Evolutionary conservation across 1,140 invertebrate genomes (phyloP), one percentile per base, ranked within the genome.

Genomic region (Conus betulinus): DNA sequence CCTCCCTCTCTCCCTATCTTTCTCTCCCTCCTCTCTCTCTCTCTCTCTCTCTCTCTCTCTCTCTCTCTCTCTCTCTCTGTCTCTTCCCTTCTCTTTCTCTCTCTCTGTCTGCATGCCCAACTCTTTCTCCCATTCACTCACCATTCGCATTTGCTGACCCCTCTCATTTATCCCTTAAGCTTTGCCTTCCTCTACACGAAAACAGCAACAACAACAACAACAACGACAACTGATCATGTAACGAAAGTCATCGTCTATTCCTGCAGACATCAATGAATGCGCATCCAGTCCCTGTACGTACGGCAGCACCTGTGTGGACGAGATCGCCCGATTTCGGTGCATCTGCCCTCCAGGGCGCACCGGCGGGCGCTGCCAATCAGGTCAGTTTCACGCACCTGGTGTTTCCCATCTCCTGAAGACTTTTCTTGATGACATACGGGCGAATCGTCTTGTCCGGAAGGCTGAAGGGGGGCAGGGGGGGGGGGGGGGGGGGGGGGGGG

Each of bases 351-450:
- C 93, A 0, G 97, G 97, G 23, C 96, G 97, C 89, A 97, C 97
- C 71, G 98, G 98, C 0, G 90, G 95, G 8, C 96, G 96, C 84
- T 98, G 97, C 95, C 97, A 97, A 93, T 90, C 90, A 92, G 92
- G 92, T 91, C 63, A 85, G 89, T 83, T 27, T n/a, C 60, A 63
- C 60, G 39, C 39, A 3, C 3, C 39, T 39, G 39, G 39, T 3
- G 39, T 39, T 39, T 39, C 39, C 39, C 39, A 3, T 39, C 39
- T 39, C 3, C 39, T 39, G 39, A 39, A 39, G 39, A 3, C 39
- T 39, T 39, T 39, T 39, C 0, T 39, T 39, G 39, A 39, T 39
- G 39, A 39, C 39, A 39, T 39, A 39, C 39, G 39, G 39, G 39
- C 39, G 39, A 39, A 39, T 39, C 39, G 39, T 39, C 39, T 39